Evolutionary conservation across 2,888 invertebrate genomes (phyloP).

Genomic region (Charanyca ferruginea): DNA sequence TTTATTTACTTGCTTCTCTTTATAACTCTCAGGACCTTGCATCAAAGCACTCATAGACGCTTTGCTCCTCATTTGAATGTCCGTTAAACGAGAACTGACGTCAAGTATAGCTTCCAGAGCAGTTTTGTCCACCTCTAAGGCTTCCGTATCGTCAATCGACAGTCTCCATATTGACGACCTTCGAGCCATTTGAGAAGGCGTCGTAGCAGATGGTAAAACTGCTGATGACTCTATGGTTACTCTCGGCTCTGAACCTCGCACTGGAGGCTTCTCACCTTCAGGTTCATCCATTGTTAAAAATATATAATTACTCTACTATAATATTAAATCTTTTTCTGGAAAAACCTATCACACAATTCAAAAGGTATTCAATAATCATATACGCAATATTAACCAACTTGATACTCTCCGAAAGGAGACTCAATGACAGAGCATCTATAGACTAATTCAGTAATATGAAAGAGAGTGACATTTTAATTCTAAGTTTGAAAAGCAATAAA

Average conservation of each 20-base stretch:
- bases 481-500: constrained; percentile 22
- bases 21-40: constrained; percentile 85
- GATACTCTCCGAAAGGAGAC: not conserved
- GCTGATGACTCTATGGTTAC: not conserved
- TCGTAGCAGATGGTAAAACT: no score
- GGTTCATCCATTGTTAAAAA: constrained; percentile 39
- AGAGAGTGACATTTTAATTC: constrained; percentile 27
- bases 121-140: constrained; percentile 81
- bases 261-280: constrained; percentile 11
- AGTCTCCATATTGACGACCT: constrained; percentile 32
- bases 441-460: not conserved
- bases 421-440: no score
- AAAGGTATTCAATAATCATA: not conserved
- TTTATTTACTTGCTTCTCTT: constrained; percentile 89
- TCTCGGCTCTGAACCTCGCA: not conserved
- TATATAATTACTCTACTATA: not conserved
- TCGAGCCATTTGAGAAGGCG: fast-evolving
- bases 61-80: constrained; percentile 84
- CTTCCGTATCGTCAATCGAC: constrained; percentile 53
- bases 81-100: constrained; percentile 81
- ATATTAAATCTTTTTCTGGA: constrained; percentile 17
- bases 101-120: constrained; percentile 86
- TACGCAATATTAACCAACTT: not conserved
- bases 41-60: constrained; percentile 84
- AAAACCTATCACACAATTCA: constrained; percentile 15